Base-by-base conservation (phyloP, 1,140 invertebrate species). In the Andricus grossulariae region DNA sequence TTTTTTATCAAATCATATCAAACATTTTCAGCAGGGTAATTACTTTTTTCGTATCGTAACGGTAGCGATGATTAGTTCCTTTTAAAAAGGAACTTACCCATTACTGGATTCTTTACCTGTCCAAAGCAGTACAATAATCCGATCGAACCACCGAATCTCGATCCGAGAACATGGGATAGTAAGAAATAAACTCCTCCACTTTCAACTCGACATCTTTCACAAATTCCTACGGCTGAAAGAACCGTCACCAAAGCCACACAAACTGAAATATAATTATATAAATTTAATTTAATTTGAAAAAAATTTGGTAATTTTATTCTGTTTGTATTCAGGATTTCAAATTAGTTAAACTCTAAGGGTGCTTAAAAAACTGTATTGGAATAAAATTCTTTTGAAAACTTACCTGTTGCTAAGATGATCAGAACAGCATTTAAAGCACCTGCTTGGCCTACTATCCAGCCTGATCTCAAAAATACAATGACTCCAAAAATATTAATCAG, bases 401-500 rank as follows among this genome's bases (percentile, higher is more conserved):
- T 90, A 96, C 95, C 95, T 91, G 97, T 96, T 85, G 96, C 94
- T 78, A 98, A 92, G 72, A 99, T 95, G 82, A 98, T 97, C 74
- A 98, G 91, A 50, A 98, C 93, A 71, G 97, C 96, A 92, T 97
- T 94, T 15, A 97, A 92, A 83, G 98, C 94, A 66, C 98, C 98
- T 80, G 97, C 97, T 93, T 99, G 96, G 49, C 96, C 97, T 6
- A 99, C 98, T 87, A 99, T 97, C 98, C 98, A 99, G 77, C 98
- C 98, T 81, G 97, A 97, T 86, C 98, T 93, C 45, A 99, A 92
- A 91, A 99, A 99, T 76, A 99, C 97, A 88, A 99, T 98, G 2
- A 99, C 97, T 84, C 98, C 97, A 93, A 99, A 98, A 49, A 99
- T 97, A 90, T 99, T 99, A 85, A 99, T 98, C 85, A 99, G 94